These are phyloP conservation scores for Eristalis intricaria DNA, from an alignment of 2,888 invertebrate genomes.

Conservation along the genomic window DNA sequence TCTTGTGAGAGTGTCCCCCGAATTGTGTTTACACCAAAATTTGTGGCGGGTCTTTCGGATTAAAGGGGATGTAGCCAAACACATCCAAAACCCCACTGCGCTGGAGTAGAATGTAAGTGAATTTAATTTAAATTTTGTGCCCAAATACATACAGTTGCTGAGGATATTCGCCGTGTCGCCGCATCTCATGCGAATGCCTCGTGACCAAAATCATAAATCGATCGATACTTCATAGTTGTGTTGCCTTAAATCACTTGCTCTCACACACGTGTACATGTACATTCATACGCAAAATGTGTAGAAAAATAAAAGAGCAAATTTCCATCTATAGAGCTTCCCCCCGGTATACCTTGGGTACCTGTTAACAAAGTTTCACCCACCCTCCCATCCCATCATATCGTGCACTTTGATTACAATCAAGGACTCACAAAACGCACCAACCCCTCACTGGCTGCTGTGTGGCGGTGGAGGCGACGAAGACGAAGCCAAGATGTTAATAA, in stretches of 20 bases:
- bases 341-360: constrained; percentile 35
- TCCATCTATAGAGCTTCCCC: constrained; percentile 42
- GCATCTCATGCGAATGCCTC: constrained; percentile 20
- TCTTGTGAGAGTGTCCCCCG: not conserved
- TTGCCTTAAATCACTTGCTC: constrained; percentile 48
- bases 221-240: constrained; percentile 70
- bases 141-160: constrained; percentile 12
- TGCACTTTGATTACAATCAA: constrained; percentile 58
- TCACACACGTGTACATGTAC: constrained; percentile 22
- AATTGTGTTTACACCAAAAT: not conserved
- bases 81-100: not conserved
- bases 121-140: constrained; percentile 20
- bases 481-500: constrained; percentile 49
- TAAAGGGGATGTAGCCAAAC: constrained; percentile 42
- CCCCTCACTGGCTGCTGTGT: not conserved
- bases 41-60: constrained; percentile 39
- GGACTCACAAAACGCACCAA: constrained; percentile 46
- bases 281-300: constrained; percentile 35
- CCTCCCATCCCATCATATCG: not conserved
- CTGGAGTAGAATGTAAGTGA: constrained; percentile 42
- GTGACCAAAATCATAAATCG: constrained; percentile 65
- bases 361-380: constrained; percentile 49
- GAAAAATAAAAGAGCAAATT: constrained; percentile 27
- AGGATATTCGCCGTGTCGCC: constrained; percentile 15
- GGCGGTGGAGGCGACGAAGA: constrained; percentile 1